Percentiles rank a stretch among this genome's conserved stretches.
Evolutionary conservation across 1,140 invertebrate species (phyloP).

Genomic region (Ladona fulva): DNA sequence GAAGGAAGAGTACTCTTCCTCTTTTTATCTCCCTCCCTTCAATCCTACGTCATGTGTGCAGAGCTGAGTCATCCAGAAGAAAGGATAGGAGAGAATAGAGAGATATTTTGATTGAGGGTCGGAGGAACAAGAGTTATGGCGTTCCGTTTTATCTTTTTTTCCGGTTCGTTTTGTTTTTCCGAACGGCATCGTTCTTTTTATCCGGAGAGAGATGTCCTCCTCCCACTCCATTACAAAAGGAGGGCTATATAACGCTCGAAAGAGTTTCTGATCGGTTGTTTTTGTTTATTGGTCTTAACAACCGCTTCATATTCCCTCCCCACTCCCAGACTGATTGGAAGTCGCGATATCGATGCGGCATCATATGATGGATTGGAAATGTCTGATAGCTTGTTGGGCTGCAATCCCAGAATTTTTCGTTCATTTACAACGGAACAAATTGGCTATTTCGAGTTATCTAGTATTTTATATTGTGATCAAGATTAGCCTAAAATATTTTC

Average conservation of each 20-base stretch:
- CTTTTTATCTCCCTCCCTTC: no score
- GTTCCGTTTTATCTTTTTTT: background rate
- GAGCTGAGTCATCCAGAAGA: no score
- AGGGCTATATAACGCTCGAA: background rate
- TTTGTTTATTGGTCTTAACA: background rate
- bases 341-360: background rate
- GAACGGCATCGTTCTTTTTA: background rate
- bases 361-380: background rate
- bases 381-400: no score
- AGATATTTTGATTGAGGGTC: background rate
- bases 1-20: no score
- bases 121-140: background rate
- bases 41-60: no score
- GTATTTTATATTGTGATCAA: no score
- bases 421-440: no score
- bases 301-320: background rate
- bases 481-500: no score
- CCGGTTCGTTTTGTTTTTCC: background rate
- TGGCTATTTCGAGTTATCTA: no score
- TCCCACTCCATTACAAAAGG: background rate
- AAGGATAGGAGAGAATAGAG: no score
- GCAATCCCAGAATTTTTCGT: no score
- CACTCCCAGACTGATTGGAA: background rate
- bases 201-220: background rate
- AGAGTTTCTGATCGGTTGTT: background rate